These are phyloP conservation scores for Chaetura pelagica DNA, from an alignment of 2,113 vertebrate genomes.

Conservation along the genomic window DNA sequence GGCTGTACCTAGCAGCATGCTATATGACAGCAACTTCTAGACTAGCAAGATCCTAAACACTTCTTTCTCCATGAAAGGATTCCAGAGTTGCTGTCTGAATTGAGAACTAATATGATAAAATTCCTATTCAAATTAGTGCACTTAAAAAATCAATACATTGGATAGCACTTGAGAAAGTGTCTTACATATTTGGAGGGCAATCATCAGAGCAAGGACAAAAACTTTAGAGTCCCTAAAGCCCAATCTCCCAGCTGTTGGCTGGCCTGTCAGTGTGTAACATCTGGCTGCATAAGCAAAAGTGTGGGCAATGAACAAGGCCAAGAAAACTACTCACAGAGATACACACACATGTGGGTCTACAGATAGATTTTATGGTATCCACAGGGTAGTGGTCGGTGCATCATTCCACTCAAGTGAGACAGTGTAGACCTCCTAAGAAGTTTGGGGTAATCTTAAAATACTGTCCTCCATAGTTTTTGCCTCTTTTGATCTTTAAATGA, in stretches of 20 bases:
- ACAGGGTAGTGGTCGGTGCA: not conserved
- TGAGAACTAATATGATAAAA: not conserved
- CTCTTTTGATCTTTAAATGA: not conserved
- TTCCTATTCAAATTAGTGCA: not conserved
- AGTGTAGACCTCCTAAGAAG: not conserved
- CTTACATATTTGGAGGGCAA: not conserved
- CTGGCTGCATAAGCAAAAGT: not conserved
- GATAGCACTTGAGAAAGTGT: not conserved
- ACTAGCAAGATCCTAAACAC: not conserved
- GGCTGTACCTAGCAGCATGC: not conserved
- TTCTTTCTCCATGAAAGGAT: not conserved
- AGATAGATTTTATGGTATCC: not conserved
- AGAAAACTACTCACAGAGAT: not conserved
- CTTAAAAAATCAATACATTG: not conserved
- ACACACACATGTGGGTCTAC: not conserved
- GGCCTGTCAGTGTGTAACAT: not conserved
- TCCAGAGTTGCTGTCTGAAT: not conserved
- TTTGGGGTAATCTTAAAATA: not conserved
- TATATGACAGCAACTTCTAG: not conserved
- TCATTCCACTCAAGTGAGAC: not conserved
- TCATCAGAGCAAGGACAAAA: not conserved
- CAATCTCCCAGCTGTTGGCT: not conserved
- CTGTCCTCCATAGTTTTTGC: not conserved
- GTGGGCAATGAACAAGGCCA: not conserved
- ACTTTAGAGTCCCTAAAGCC: not conserved